Evolutionary conservation across 2,888 invertebrate species (phyloP).

Genomic region (Heteromyza rotundicornis): DNA sequence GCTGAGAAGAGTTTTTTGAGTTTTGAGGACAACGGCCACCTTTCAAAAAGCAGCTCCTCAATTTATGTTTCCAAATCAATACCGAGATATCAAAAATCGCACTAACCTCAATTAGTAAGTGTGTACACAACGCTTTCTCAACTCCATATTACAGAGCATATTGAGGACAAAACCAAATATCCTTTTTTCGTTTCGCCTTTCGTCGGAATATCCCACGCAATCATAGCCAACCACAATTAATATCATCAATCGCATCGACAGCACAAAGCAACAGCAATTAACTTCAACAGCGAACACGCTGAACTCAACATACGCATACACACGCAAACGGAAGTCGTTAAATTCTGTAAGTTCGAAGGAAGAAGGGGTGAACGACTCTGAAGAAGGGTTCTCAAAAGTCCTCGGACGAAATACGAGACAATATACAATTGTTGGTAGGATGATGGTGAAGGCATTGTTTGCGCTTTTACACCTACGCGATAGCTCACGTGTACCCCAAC

Average conservation of each 20-base stretch:
- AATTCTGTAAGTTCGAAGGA: conserved; percentile 17
- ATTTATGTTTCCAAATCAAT: too few relatives aligned
- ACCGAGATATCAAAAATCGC: too few relatives aligned
- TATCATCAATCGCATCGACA: not conserved
- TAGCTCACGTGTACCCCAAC: not conserved
- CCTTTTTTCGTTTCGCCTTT: too few relatives aligned
- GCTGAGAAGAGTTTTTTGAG: too few relatives aligned
- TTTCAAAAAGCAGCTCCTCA: too few relatives aligned
- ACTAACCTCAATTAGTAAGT: too few relatives aligned
- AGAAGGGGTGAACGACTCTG: not conserved
- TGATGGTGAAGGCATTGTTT: conserved; percentile 10
- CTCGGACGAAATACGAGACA: conserved; percentile 9
- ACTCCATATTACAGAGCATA: too few relatives aligned
- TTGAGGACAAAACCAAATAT: too few relatives aligned
- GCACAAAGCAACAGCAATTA: conserved; percentile 34
- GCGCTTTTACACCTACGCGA: conserved; percentile 14
- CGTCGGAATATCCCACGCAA: not conserved
- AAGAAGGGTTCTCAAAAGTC: not conserved
- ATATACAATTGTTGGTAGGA: not conserved
- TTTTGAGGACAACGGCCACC: too few relatives aligned
- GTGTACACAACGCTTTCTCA: too few relatives aligned
- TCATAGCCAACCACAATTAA: not conserved
- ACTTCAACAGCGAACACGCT: conserved; percentile 21
- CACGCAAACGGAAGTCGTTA: conserved; percentile 45
- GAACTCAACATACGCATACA: conserved; percentile 29